Conservation (phyloP, 2,888 invertebrate species). For the Dynastes maya region DNA sequence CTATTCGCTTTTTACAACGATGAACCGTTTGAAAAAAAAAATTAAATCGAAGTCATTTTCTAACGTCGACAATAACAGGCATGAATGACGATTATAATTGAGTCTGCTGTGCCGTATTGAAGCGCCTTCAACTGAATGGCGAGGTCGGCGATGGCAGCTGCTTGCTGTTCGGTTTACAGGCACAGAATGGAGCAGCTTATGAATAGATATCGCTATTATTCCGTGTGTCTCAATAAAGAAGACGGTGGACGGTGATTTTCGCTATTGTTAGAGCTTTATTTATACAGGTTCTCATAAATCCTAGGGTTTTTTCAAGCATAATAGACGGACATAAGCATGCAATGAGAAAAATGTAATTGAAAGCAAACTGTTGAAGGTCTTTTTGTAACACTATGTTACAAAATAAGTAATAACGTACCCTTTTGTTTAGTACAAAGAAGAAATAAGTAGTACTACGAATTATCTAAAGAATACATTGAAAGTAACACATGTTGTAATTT, state of each 20-base stretch:
- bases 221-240: neutral
- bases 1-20: conserved; percentile 1
- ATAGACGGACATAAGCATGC: too few relatives aligned
- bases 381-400: too few relatives aligned
- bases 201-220: conserved; percentile 10
- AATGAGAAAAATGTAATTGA: too few relatives aligned
- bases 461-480: too few relatives aligned
- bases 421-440: too few relatives aligned
- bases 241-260: neutral
- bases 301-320: too few relatives aligned
- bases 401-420: too few relatives aligned
- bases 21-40: conserved; percentile 2
- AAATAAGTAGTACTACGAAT: too few relatives aligned
- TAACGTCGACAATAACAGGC: conserved; percentile 9
- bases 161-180: neutral
- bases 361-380: too few relatives aligned
- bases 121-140: neutral
- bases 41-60: conserved; percentile 4
- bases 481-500: too few relatives aligned
- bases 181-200: conserved; percentile 1
- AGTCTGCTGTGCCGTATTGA: conserved; percentile 11
- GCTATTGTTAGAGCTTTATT: neutral
- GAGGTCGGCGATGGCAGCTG: neutral
- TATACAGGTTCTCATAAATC: too few relatives aligned
- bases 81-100: conserved; percentile 32